Conservation (phyloP, 2,113 vertebrate species). For the Heterotis niloticus region DNA sequence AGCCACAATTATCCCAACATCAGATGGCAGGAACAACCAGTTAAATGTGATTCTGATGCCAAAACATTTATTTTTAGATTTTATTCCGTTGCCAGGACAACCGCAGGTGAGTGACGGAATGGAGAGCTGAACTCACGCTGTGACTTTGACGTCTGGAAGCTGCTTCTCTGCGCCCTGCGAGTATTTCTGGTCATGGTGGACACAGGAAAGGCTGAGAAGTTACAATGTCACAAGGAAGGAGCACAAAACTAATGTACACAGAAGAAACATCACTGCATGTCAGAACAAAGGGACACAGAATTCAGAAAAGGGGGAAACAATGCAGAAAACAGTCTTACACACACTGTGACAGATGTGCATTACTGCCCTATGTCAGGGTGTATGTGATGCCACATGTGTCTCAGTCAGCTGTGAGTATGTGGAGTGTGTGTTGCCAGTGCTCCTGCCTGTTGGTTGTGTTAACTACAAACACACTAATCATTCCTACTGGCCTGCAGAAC, state of each 20-base stretch:
- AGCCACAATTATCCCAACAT: neutral
- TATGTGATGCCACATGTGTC: neutral
- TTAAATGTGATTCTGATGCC: neutral
- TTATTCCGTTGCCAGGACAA: conserved; percentile 2
- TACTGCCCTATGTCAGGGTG: neutral
- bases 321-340: neutral
- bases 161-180: neutral
- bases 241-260: neutral
- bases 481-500: conserved; percentile 57
- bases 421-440: neutral
- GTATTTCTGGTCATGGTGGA: neutral
- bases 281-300: neutral
- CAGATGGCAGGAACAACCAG: neutral
- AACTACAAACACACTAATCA: conserved; percentile 62
- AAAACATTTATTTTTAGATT: conserved; percentile 13
- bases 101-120: neutral
- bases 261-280: neutral
- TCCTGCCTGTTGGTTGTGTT: conserved; percentile 25
- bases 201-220: neutral
- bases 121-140: neutral
- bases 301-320: neutral
- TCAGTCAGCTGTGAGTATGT: neutral
- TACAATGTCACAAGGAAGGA: too few species aligned
- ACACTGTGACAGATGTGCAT: neutral
- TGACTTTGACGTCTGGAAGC: neutral